Base-by-base conservation (phyloP, 2,113 vertebrate species). In the Neodontobutis hainanensis region DNA sequence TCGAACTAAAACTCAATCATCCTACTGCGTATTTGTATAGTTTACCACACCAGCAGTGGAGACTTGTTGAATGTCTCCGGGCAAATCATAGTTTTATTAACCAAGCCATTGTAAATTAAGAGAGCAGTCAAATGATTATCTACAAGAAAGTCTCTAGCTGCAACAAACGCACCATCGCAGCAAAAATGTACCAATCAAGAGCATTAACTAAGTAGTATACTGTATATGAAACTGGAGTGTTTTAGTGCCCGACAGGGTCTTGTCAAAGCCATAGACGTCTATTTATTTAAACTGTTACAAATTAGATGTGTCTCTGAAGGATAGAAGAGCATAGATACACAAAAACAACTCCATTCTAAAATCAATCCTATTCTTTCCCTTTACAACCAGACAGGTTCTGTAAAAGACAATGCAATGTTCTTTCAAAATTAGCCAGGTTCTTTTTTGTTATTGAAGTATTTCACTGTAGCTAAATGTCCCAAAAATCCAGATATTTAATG, bases 371-470 rank as follows among this genome's bases (percentile, higher is more conserved):
- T 10, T 10, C 16, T 40, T 19, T 11, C 5, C 40, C 40, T 58
- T 35, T 47, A 52, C 50, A 67, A 19, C 55, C 4, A 11, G 36
- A 16, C 67, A 45, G 59, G 51, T 67, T 16, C 19, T 27, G 62
- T 40, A 52, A 38, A 32, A 16, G 61, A 73, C 56, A 45, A 12
- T 62, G 47, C 69, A 74, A 42, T 19, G 55, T 77, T 46, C 57
- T 65, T 61, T 49, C 34, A 56, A 62, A 44, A 61, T 36, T 68
- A 80, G 66, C 51, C 69, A 73, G 73, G 72, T 75, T 80, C 3
- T 73, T 73, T 78, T 14, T 46, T 70, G 19, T 8, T 10, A 45
- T 9, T 78, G 8, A 11, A 32, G 53, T 34, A 11, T 68, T 43
- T 59, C 34, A 47, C 53, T 11, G 38, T 74, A 48, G 55, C 53